Conservation (phyloP, 2,113 vertebrate genomes). For the Glaucidium brasilianum region DNA sequence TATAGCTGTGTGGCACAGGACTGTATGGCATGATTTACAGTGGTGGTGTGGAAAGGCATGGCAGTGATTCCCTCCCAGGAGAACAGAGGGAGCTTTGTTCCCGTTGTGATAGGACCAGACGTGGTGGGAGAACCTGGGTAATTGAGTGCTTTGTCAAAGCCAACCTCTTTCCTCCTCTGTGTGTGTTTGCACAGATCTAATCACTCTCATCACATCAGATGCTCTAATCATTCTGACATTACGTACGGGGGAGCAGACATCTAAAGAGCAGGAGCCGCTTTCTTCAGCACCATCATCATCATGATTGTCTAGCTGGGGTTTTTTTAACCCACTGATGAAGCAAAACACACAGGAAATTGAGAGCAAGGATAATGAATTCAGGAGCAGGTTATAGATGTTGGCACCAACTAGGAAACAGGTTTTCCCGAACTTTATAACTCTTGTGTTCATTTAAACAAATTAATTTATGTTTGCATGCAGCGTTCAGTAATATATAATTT, state of each 20-base stretch:
- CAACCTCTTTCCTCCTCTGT: slow-evolving; percentile 42
- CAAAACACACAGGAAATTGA: slow-evolving; percentile 19
- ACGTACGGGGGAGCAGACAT: neutral
- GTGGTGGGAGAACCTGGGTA: slow-evolving; percentile 31
- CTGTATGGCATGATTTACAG: slow-evolving; percentile 42
- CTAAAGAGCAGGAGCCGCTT: neutral
- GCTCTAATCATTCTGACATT: slow-evolving; percentile 49
- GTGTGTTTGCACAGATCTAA: slow-evolving; percentile 37
- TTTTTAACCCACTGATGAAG: slow-evolving; percentile 6
- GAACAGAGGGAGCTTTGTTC: slow-evolving; percentile 39
- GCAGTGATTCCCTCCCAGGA: slow-evolving; percentile 1
- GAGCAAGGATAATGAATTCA: neutral
- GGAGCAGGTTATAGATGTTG: slow-evolving; percentile 1
- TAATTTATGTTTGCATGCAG: slow-evolving; percentile 20
- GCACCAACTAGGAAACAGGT: slow-evolving; percentile 1
- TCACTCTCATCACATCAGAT: slow-evolving; percentile 42
- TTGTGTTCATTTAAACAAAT: slow-evolving; percentile 30
- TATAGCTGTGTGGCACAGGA: neutral
- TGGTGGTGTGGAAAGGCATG: neutral
- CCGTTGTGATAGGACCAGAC: slow-evolving; percentile 16
- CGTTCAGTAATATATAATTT: slow-evolving; percentile 32
- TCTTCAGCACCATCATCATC: neutral
- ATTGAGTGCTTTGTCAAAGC: slow-evolving; percentile 49
- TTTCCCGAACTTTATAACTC: slow-evolving; percentile 23
- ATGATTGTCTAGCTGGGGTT: neutral